Conservation (phyloP, 2,113 vertebrate species). For the Microtus pennsylvanicus region DNA sequence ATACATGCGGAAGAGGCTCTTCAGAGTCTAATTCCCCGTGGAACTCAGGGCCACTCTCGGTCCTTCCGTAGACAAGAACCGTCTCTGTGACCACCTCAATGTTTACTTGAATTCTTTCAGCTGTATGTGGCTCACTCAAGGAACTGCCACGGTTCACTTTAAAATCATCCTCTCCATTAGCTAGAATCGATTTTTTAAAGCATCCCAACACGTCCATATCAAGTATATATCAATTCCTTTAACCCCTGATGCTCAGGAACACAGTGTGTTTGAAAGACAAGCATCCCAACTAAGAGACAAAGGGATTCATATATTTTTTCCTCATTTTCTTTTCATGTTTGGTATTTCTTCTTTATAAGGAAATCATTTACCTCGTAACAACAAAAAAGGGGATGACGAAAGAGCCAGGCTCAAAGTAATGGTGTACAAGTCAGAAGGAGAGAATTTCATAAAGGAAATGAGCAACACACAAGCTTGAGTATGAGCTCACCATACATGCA, state of each 20-base stretch:
- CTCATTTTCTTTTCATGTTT: background rate
- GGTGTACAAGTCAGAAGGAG: background rate
- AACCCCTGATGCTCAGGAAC: slow-evolving; percentile 69
- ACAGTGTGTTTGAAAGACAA: background rate
- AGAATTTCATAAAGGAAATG: background rate
- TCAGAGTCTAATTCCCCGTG: slow-evolving; percentile 14
- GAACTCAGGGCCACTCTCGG: slow-evolving; percentile 59
- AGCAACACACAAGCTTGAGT: background rate
- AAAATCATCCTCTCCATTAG: slow-evolving; percentile 86
- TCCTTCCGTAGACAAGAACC: slow-evolving; percentile 55
- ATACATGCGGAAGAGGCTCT: slow-evolving; percentile 44
- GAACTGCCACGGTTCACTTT: slow-evolving; percentile 79
- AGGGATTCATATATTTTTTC: background rate
- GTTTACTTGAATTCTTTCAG: slow-evolving; percentile 78
- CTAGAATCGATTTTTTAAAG: slow-evolving; percentile 82
- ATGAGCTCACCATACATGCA: background rate
- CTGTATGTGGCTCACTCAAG: slow-evolving; percentile 77
- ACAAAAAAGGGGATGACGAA: background rate
- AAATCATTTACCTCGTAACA: background rate
- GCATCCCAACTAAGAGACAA: background rate
- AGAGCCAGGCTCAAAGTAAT: background rate
- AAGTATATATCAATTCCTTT: slow-evolving; percentile 71
- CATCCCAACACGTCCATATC: slow-evolving; percentile 79
- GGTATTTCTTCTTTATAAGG: background rate
- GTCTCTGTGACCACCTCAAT: slow-evolving; percentile 57